phyloP scores from a whole-genome alignment of 2,113 vertebrate genomes.

The Poicephalus meyeri region DNA sequence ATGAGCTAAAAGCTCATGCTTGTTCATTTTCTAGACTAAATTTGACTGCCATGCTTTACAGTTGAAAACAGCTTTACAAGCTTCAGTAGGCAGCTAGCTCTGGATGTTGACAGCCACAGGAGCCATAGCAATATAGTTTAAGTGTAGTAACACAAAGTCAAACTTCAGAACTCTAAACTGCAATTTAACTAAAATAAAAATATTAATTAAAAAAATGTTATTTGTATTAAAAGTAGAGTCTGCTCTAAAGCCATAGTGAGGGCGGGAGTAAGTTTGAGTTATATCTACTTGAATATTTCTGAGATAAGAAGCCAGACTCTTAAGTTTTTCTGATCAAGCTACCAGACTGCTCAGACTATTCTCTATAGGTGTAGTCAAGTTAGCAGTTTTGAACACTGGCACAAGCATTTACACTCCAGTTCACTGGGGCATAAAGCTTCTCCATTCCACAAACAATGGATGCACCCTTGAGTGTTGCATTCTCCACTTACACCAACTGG shows the following conservation, averaged over 20 bases:
- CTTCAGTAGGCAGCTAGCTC: not conserved
- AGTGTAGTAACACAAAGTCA: not conserved
- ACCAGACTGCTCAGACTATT: not conserved
- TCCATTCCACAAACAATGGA: conserved; percentile 16
- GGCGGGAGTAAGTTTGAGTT: not conserved
- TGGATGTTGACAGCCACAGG: not conserved
- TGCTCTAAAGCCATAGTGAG: not conserved
- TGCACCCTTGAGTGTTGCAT: not conserved
- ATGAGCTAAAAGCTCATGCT: not conserved
- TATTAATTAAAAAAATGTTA: not conserved
- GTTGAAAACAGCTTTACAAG: not conserved
- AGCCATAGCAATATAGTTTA: not conserved
- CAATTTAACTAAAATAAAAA: not conserved
- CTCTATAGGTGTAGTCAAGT: not conserved
- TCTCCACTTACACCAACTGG: not conserved
- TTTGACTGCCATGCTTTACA: not conserved
- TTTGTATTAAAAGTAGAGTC: not conserved
- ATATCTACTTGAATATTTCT: not conserved
- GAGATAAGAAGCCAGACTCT: not conserved
- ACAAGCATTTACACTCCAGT: conserved; percentile 1
- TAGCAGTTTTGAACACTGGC: not conserved
- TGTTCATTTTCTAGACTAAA: not conserved
- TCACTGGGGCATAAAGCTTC: conserved; percentile 5
- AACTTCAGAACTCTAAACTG: not conserved
- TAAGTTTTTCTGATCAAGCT: not conserved